phyloP scores from a whole-genome alignment of 2,113 vertebrate species.

The Callopanchax toddi region DNA sequence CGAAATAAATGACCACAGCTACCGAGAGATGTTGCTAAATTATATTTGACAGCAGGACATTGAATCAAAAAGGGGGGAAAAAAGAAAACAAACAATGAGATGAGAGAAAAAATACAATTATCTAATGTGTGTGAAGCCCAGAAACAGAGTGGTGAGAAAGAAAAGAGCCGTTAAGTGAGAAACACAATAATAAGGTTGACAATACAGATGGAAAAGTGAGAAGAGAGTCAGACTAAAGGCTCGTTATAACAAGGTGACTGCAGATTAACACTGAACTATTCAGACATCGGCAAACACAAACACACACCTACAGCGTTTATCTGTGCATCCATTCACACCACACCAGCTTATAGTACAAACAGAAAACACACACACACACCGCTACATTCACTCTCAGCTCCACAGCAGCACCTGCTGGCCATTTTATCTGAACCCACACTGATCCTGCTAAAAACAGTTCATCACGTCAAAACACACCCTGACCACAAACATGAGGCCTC shows the following conservation, averaged over 20 bases:
- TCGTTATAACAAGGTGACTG: slow-evolving; percentile 24
- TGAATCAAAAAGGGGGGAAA: neutral
- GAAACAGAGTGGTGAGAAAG: neutral
- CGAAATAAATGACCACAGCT: neutral
- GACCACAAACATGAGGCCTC: slow-evolving; percentile 1
- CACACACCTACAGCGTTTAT: slow-evolving; percentile 43
- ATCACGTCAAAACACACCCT: slow-evolving; percentile 1
- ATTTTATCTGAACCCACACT: neutral
- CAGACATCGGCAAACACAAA: slow-evolving; percentile 39
- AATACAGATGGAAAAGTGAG: slow-evolving; percentile 14
- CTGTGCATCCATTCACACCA: slow-evolving; percentile 27
- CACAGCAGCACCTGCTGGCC: slow-evolving; percentile 69
- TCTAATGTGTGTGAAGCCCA: neutral
- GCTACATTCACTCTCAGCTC: slow-evolving; percentile 20
- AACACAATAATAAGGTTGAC: slow-evolving; percentile 11
- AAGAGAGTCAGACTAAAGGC: slow-evolving; percentile 24
- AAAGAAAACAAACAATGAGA: neutral
- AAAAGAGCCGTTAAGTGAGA: neutral
- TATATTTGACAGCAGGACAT: neutral
- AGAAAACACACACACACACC: slow-evolving; percentile 12
- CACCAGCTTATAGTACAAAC: slow-evolving; percentile 8
- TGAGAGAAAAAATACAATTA: neutral
- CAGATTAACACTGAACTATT: slow-evolving; percentile 36
- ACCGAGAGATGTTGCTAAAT: too few species aligned
- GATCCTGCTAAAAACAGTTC: slow-evolving; percentile 10